These are phyloP conservation scores for Cavia porcellus DNA, from an alignment of 2,113 vertebrate species.

Conservation along the genomic window DNA sequence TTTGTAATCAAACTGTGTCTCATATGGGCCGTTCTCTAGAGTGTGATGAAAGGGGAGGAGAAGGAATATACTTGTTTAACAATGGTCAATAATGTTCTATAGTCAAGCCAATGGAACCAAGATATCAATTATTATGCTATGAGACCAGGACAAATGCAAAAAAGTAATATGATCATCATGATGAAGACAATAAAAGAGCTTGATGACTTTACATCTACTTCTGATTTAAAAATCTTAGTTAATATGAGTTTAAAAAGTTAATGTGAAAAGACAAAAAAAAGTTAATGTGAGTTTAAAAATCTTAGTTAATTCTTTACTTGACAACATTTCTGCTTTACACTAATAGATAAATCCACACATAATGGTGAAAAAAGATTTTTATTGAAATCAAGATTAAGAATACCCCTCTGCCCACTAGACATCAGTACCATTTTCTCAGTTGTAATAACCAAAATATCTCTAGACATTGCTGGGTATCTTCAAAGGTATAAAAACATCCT, in stretches of 20 bases:
- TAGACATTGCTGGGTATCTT: neutral
- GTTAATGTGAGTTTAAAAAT: constrained; percentile 2
- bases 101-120: constrained; percentile 33
- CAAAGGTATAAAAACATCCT: neutral
- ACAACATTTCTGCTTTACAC: constrained; percentile 44
- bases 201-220: constrained; percentile 31
- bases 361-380: constrained; percentile 33
- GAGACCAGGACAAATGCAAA: constrained; percentile 3
- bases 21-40: neutral
- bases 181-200: constrained; percentile 6
- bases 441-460: constrained; percentile 39
- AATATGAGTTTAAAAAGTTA: too few species aligned
- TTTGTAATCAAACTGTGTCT: constrained; percentile 62
- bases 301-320: neutral
- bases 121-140: constrained; percentile 34
- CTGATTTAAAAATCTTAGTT: constrained; percentile 40
- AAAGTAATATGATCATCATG: neutral
- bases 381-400: constrained; percentile 30
- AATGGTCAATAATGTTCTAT: constrained; percentile 56
- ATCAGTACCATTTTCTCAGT: neutral
- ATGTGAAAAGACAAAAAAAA: too few species aligned
- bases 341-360: neutral
- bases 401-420: neutral
- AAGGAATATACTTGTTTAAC: constrained; percentile 47
- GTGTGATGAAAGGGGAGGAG: neutral